Base-by-base conservation (phyloP, 1,140 invertebrate genomes). In the Drosophila repleta region DNA sequence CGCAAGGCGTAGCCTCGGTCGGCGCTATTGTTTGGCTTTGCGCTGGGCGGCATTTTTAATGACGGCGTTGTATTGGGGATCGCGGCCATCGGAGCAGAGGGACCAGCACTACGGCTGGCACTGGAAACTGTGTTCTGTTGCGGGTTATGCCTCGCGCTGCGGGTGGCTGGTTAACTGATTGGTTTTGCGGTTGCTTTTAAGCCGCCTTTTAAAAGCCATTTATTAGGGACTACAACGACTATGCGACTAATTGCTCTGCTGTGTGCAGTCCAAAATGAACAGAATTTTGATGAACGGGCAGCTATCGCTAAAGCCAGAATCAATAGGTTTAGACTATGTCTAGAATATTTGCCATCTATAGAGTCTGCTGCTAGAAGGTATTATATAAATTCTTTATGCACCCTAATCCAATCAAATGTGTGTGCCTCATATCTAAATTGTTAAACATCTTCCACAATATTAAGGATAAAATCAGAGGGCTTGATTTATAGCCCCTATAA, bases 41-140 rank as follows among this genome's bases (percentile, higher is more conserved):
- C 32, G 41, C 46, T 61, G 56, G 67, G 63, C 65, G 80, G 78
- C 67, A 79, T 69, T 83, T 66, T 73, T 79, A 84, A 83, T 76
- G 80, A 82, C 64, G 79, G 60, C 52, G 17, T 53, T 49, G 43
- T 39, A 17, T 60, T 0, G 32, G 24, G 24, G 29, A 10, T 5
- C 6, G 6, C 6, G 29, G 29, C 0, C 8, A 6, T 29, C n/a
- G 13, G 32, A 26, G 62, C 21, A 11, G 3, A 7, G 32, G 13
- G 37, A 41, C 37, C 35, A 11, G 10, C 18, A 0, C 20, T 15
- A n/a, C 8, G 35, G 18, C 18, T n/a, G 32, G 11, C 8, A 11
- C 15, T 29, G 41, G 6, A 3, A 46, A 49, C 20, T 58, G 24
- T 8, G n/a, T 26, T 10, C 18, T 0, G 21, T 5, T 18, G 17